A percentile compares a stretch with the other conserved stretches of the same genome.
These are phyloP conservation scores for Dastarcus helophoroides DNA, from an alignment of 2,888 invertebrate genomes.

Conservation along the genomic window DNA sequence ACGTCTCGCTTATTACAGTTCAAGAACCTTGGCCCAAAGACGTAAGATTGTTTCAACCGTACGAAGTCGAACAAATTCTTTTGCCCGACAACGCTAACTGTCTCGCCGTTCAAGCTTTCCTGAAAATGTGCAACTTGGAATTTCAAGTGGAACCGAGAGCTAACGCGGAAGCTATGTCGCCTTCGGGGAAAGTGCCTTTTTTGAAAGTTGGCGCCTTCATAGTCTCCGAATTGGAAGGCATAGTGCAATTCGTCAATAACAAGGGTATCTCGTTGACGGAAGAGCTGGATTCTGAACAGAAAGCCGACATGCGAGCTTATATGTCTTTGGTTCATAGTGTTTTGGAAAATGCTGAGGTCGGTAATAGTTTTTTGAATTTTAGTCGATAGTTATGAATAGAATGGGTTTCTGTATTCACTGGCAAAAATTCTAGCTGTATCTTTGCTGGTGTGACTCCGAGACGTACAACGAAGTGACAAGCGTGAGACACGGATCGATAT, in stretches of 20 bases:
- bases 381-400: too few species aligned
- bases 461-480: constrained; percentile 75
- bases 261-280: constrained; percentile 71
- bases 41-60: constrained; percentile 77
- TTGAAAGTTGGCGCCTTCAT: constrained; percentile 82
- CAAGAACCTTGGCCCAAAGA: constrained; percentile 87
- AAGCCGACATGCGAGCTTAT: constrained; percentile 87
- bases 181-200: constrained; percentile 86
- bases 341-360: constrained; percentile 80
- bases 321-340: constrained; percentile 84
- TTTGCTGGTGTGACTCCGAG: constrained; percentile 75
- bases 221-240: constrained; percentile 82
- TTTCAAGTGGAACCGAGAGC: constrained; percentile 70
- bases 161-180: constrained; percentile 96
- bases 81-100: constrained; percentile 91
- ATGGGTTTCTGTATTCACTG: too few species aligned
- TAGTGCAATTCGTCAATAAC: constrained; percentile 77
- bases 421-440: constrained; percentile 66
- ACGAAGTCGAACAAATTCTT: constrained; percentile 87
- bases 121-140: constrained; percentile 84
- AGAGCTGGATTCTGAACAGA: constrained; percentile 59
- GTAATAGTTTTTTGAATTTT: constrained; percentile 5
- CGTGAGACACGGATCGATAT: constrained; percentile 75
- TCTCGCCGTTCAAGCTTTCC: constrained; percentile 81
- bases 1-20: too few species aligned